A percentile compares a stretch with the other conserved stretches of the same genome.
phyloP scores from a whole-genome alignment of 37 sponge, comb jelly and placozoan genomes.

The Aplysina aerophoba region DNA sequence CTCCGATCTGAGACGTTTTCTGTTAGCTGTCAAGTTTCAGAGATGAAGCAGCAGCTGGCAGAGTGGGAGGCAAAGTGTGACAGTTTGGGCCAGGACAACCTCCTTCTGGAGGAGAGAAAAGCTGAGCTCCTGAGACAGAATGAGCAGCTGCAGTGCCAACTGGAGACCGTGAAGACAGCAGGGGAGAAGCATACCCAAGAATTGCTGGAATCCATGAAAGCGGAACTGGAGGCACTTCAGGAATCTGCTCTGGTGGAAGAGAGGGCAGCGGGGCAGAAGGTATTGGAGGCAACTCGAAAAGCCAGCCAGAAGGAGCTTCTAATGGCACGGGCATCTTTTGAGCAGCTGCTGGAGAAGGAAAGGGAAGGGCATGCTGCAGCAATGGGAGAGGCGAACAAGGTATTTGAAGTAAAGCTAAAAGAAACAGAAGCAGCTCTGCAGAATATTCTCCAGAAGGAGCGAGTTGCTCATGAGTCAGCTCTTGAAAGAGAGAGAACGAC shows the following conservation, averaged over 20 bases:
- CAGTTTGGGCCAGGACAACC: not conserved
- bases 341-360: no score
- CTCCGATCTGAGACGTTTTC: not conserved
- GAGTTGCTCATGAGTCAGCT: not conserved
- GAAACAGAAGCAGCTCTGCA: no score
- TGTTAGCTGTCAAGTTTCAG: not conserved
- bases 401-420: no score
- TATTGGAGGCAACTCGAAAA: no score
- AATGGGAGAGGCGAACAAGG: no score
- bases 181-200: not conserved
- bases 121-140: slow-evolving; percentile 7
- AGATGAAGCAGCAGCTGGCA: not conserved
- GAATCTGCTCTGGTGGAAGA: no score
- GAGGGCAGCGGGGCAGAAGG: no score
- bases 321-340: no score
- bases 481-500: not conserved
- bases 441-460: not conserved
- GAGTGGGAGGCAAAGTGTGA: not conserved
- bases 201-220: no score
- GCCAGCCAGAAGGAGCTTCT: no score
- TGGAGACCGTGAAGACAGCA: not conserved
- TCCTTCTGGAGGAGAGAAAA: not conserved
- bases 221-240: no score
- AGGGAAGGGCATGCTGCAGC: no score
- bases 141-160: not conserved